These are phyloP conservation scores for Xylota segnis DNA, from an alignment of 2,888 invertebrate species.

Conservation along the genomic window DNA sequence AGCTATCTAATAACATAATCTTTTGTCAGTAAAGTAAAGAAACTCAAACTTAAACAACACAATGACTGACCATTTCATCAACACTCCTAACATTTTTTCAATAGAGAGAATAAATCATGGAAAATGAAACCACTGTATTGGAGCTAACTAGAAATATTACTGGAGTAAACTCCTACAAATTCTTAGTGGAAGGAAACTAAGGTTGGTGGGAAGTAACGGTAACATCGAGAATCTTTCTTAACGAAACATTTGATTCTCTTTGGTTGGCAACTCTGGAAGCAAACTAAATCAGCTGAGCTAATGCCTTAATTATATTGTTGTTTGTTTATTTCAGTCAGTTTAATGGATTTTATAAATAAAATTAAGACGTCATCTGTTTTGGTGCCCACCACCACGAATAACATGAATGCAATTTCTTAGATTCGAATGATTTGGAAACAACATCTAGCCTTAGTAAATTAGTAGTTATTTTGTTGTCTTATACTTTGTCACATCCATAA, in stretches of 20 bases:
- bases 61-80: too few species aligned
- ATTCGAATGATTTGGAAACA: background rate
- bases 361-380: background rate
- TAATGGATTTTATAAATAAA: slow-evolving; percentile 45
- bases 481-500: too few species aligned
- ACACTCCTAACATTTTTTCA: too few species aligned
- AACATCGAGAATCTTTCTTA: background rate
- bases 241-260: background rate
- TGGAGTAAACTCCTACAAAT: too few species aligned
- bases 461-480: background rate
- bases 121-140: too few species aligned
- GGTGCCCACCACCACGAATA: slow-evolving; percentile 14
- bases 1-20: too few species aligned
- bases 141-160: too few species aligned
- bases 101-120: too few species aligned
- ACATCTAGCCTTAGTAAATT: background rate
- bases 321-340: slow-evolving; percentile 42
- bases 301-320: slow-evolving; percentile 33
- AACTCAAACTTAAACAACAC: too few species aligned
- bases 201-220: too few species aligned
- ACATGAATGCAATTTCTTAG: slow-evolving; percentile 22
- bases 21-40: too few species aligned
- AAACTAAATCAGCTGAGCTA: slow-evolving; percentile 45
- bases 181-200: too few species aligned
- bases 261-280: slow-evolving; percentile 7